These are phyloP conservation scores for Anas platyrhynchos DNA, from an alignment of 2,113 vertebrate species.

Conservation along the genomic window DNA sequence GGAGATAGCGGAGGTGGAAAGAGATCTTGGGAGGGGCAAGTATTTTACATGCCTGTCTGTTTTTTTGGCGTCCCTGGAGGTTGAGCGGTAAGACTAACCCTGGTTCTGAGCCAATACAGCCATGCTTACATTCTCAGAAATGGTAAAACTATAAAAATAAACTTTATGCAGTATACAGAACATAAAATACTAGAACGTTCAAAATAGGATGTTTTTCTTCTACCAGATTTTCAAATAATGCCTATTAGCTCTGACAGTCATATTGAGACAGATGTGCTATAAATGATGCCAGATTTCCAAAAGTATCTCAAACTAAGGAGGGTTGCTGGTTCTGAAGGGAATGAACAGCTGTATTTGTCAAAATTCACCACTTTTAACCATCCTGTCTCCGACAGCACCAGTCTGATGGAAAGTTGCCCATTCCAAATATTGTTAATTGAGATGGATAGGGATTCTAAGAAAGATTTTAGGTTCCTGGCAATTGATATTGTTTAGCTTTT, in stretches of 20 bases:
- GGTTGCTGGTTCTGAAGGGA: background rate
- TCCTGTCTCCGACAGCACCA: background rate
- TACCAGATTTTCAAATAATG: background rate
- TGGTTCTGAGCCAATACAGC: background rate
- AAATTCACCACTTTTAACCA: background rate
- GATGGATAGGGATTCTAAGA: constrained; percentile 57
- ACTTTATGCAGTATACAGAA: background rate
- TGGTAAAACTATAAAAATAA: background rate
- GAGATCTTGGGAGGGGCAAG: background rate
- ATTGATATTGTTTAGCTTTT: constrained; percentile 43
- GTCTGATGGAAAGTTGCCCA: background rate
- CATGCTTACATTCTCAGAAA: background rate
- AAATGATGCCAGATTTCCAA: background rate
- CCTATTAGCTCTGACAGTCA: background rate
- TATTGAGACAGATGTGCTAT: background rate
- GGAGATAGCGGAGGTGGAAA: background rate
- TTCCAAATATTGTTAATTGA: background rate
- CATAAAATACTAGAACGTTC: background rate
- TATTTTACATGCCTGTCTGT: background rate
- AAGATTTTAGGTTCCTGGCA: constrained; percentile 45
- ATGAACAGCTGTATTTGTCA: constrained; percentile 7
- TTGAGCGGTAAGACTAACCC: background rate
- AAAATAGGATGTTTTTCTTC: background rate
- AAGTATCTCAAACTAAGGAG: background rate
- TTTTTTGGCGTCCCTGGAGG: background rate